A percentile compares a stretch with the other conserved stretches of the same genome.
These are phyloP conservation scores for Scartelaos histophorus DNA, from an alignment of 2,113 vertebrate genomes.

Conservation along the genomic window DNA sequence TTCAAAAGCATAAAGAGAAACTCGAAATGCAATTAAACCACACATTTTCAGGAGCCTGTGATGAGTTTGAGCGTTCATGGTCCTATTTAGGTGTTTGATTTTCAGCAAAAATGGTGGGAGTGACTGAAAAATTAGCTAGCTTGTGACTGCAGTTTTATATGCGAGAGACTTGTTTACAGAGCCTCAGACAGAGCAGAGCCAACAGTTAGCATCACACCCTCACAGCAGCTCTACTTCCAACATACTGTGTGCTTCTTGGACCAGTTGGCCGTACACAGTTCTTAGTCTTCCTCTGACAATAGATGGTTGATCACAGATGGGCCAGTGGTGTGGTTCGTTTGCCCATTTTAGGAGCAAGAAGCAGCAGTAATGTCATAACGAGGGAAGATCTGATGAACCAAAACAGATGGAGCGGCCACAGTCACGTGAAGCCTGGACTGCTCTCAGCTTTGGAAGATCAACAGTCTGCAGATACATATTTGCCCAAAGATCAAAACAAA, in stretches of 20 bases:
- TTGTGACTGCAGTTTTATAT: no score
- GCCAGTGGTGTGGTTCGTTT: conserved; percentile 60
- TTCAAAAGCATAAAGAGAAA: no score
- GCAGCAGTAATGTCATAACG: conserved; percentile 61
- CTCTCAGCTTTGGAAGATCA: conserved; percentile 47
- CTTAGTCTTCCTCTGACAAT: conserved; percentile 26
- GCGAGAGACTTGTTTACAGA: no score
- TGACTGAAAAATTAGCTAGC: no score
- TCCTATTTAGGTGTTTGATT: no score
- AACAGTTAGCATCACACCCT: no score
- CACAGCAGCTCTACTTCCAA: neutral
- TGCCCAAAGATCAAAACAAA: conserved; percentile 24
- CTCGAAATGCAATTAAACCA: no score
- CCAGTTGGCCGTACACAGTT: neutral
- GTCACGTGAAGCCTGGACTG: conserved; percentile 45
- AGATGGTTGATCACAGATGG: conserved; percentile 38
- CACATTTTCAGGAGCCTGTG: no score
- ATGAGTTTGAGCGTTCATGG: no score
- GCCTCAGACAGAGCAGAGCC: no score
- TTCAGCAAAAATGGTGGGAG: no score
- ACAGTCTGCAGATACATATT: conserved; percentile 40
- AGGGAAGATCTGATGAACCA: conserved; percentile 57
- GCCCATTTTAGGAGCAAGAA: conserved; percentile 62
- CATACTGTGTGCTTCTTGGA: neutral
- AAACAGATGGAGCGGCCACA: conserved; percentile 64